Conservation (phyloP, 64 coral and sea anemone species). For the Anthopleura sola region DNA sequence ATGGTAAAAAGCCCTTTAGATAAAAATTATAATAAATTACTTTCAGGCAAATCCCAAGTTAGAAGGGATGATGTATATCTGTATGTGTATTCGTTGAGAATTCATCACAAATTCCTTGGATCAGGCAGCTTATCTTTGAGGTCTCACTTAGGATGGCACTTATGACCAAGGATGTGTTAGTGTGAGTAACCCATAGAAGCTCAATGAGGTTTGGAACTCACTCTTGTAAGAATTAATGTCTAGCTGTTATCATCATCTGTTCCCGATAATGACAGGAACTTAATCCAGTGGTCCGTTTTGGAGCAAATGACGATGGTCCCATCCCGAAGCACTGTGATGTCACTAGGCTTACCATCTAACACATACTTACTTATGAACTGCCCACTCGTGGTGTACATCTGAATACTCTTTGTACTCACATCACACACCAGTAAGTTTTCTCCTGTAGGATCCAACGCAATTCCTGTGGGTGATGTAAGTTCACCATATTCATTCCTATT, state of each 20-base stretch:
- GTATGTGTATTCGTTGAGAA: not conserved
- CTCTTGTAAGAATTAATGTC: not conserved
- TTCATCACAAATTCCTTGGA: not conserved
- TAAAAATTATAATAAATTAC: not conserved
- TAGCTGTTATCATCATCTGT: not conserved
- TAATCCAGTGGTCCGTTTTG: constrained; percentile 65
- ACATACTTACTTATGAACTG: constrained; percentile 37
- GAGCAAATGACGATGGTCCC: constrained; percentile 52
- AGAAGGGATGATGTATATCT: not conserved
- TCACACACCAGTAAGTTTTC: constrained; percentile 49
- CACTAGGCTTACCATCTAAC: constrained; percentile 45
- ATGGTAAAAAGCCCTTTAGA: not conserved
- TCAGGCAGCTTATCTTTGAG: not conserved
- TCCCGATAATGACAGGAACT: constrained; percentile 34
- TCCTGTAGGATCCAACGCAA: constrained; percentile 26
- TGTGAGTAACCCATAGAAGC: not conserved
- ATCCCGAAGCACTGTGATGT: constrained; percentile 43
- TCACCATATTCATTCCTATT: constrained; percentile 45
- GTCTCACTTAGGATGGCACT: not conserved
- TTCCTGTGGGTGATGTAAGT: constrained; percentile 46
- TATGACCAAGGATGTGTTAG: not conserved
- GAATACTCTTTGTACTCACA: constrained; percentile 59
- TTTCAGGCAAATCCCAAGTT: not conserved
- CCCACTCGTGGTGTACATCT: constrained; percentile 49
- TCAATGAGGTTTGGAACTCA: not conserved